A percentile compares a stretch with the other conserved stretches of the same genome.
Conservation (phyloP, 2,797 vertebrate species). For the Pangasius mekongensis region DNA sequence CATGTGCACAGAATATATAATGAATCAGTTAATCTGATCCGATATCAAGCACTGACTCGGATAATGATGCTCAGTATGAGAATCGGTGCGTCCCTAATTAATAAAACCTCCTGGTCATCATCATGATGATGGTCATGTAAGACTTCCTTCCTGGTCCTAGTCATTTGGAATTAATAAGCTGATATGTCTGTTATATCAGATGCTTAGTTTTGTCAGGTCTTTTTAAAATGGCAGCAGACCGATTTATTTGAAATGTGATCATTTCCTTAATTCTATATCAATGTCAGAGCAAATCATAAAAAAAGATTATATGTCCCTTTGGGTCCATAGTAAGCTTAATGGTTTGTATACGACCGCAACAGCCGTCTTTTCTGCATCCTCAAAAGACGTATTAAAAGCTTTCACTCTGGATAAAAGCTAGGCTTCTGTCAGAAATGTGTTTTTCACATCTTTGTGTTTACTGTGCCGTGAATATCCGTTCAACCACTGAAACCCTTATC, state of each 20-base stretch:
- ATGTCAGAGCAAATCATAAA: not conserved
- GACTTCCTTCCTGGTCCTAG: not conserved
- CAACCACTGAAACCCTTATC: not conserved
- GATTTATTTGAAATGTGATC: not conserved
- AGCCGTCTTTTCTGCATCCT: not conserved
- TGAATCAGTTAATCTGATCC: not conserved
- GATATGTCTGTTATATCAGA: not conserved
- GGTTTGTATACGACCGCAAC: not conserved
- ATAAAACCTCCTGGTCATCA: not conserved
- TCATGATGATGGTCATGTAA: not conserved
- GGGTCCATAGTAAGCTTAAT: not conserved
- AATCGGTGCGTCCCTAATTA: not conserved
- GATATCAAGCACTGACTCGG: not conserved
- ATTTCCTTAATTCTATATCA: not conserved
- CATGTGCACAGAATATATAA: not conserved
- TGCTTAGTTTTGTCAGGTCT: not conserved
- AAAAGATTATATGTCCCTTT: not conserved
- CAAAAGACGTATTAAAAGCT: not conserved
- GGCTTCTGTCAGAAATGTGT: not conserved
- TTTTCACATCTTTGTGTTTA: slow-evolving; percentile 1
- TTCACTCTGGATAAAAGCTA: not conserved
- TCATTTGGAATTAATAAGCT: not conserved
- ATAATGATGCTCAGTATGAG: not conserved
- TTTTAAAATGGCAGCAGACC: not conserved
- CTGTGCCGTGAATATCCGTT: not conserved